Conservation (phyloP, 2,113 vertebrate genomes). For the Scomber scombrus region DNA sequence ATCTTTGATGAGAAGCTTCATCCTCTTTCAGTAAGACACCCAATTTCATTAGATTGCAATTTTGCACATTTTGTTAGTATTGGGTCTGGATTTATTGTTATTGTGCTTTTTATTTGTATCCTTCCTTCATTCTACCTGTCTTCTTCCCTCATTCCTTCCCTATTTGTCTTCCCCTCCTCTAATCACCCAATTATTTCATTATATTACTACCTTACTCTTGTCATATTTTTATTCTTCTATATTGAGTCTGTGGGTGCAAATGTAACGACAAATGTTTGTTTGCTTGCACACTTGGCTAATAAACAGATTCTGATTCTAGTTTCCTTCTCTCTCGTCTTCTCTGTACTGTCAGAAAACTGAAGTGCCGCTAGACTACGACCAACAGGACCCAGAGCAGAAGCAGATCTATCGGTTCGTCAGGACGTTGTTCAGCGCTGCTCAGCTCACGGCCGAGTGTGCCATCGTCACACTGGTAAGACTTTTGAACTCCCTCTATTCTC, state of each 20-base stretch:
- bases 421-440: slow-evolving; percentile 96
- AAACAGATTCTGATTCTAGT: no score
- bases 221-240: no score
- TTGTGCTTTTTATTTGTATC: no score
- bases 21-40: slow-evolving; percentile 90
- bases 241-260: no score
- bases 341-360: slow-evolving; percentile 71
- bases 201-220: no score
- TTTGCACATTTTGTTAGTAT: background rate
- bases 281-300: no score
- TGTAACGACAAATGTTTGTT: no score
- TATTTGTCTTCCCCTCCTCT: background rate
- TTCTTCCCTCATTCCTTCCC: background rate
- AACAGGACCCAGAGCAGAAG: slow-evolving; percentile 95
- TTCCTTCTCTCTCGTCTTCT: slow-evolving; percentile 41
- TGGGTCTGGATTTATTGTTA: no score
- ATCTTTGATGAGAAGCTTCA: slow-evolving; percentile 99
- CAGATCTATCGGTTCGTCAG: slow-evolving; percentile 98
- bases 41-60: background rate
- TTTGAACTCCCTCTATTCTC: background rate
- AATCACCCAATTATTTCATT: background rate
- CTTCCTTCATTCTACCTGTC: no score
- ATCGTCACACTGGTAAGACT: slow-evolving; percentile 95
- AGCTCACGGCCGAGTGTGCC: slow-evolving; percentile 98
- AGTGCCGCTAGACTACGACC: slow-evolving; percentile 94